phyloP scores from a whole-genome alignment of 2,888 invertebrate genomes.

The Mongoloraphidia duomilia region DNA sequence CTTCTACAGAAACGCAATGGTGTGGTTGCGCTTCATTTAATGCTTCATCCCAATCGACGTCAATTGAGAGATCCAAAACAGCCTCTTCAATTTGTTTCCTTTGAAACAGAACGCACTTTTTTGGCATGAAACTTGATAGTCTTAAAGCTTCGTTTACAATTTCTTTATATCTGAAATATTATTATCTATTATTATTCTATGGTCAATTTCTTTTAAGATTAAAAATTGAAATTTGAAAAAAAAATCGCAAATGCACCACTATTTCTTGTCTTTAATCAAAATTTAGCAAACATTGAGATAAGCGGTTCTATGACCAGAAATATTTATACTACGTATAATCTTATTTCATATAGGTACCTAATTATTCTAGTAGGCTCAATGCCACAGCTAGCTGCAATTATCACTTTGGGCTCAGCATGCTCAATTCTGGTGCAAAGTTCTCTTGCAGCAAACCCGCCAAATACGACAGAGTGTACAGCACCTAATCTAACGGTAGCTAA shows the following conservation, averaged over 20 bases:
- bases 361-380: conserved; percentile 77
- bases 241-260: no score
- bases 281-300: no score
- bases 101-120: conserved; percentile 72
- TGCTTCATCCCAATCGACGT: conserved; percentile 67
- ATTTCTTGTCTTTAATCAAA: no score
- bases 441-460: conserved; percentile 85
- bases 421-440: conserved; percentile 76
- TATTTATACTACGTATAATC: no score
- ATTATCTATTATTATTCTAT: no score
- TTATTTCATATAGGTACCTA: conserved; percentile 34
- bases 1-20: conserved; percentile 72
- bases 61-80: conserved; percentile 45
- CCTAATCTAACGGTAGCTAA: conserved; percentile 76
- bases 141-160: conserved; percentile 71
- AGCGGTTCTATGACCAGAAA: no score
- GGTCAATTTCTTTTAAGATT: no score
- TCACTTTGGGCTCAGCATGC: conserved; percentile 76
- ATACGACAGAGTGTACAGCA: conserved; percentile 87
- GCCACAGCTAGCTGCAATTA: conserved; percentile 83
- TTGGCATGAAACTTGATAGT: conserved; percentile 55
- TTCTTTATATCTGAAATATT: conserved; percentile 48
- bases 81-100: conserved; percentile 51
- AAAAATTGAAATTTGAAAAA: no score
- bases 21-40: conserved; percentile 47